These are phyloP conservation scores for Cyanistes caeruleus DNA, from an alignment of 2,113 vertebrate species.

Conservation along the genomic window DNA sequence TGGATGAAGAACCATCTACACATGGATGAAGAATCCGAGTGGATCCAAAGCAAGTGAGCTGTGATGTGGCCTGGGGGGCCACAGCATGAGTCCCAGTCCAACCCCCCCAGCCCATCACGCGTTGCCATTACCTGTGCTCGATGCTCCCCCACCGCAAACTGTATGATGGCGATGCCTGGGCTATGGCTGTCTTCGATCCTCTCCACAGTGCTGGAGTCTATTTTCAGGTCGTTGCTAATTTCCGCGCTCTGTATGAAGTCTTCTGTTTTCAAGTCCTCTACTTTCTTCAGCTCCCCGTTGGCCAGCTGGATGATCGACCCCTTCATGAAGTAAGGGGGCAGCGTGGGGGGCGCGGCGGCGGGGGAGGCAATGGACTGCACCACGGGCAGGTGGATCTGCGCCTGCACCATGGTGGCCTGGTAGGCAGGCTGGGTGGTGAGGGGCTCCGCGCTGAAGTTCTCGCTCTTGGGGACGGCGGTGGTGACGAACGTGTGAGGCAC, in stretches of 20 bases:
- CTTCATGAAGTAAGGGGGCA: slow-evolving; percentile 96
- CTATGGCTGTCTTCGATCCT: slow-evolving; percentile 90
- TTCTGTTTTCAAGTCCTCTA: slow-evolving; percentile 97
- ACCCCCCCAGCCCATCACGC: rapidly evolving
- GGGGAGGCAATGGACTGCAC: slow-evolving; percentile 81
- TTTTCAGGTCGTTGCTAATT: slow-evolving; percentile 96
- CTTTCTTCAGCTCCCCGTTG: slow-evolving; percentile 94
- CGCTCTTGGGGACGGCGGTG: slow-evolving; percentile 84
- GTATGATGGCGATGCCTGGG: slow-evolving; percentile 89
- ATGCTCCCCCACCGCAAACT: slow-evolving; percentile 95
- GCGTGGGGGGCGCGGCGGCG: slow-evolving; percentile 72
- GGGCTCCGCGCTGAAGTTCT: slow-evolving; percentile 79
- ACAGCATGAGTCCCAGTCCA: neutral
- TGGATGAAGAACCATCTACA: neutral
- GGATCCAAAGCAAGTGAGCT: neutral
- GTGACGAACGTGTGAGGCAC: slow-evolving; percentile 91
- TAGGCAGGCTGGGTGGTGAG: slow-evolving; percentile 82
- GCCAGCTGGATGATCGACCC: slow-evolving; percentile 98
- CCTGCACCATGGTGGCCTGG: slow-evolving; percentile 88
- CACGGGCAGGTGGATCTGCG: slow-evolving; percentile 91
- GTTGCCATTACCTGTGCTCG: slow-evolving; percentile 87
- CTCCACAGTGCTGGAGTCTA: slow-evolving; percentile 98
- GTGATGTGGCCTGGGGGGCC: neutral
- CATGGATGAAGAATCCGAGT: rapidly evolving
- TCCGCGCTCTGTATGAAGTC: slow-evolving; percentile 99